Base-by-base conservation (phyloP, 2,113 vertebrate species). In the Strix uralensis region DNA sequence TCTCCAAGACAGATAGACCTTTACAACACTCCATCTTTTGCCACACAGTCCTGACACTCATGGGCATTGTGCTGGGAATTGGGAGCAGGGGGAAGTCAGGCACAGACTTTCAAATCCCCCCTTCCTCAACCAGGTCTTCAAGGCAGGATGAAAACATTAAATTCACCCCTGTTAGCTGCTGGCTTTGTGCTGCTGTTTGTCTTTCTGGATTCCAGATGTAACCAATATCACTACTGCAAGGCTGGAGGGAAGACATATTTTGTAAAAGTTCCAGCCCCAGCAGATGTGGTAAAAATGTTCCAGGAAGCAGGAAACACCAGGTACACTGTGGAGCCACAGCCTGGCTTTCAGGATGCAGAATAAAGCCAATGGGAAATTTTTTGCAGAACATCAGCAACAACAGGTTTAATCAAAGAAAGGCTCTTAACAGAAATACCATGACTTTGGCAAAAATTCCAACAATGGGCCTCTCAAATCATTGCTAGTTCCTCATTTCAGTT, bases 221-320 rank as follows among this genome's bases (percentile, higher is more conserved):
- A 70, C 36, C 13, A 51, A 18, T 27, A 34, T 2, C 59, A 7
- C 70, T 21, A 5, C 8, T 7, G 30, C 86, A 58, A 52, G 47
- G 74, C 46, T 40, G 61, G 55, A 61, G 40, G 61, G 72, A 75
- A 59, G 40, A 27, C 27, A 36, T 16, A 11, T 69, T 80, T 72
- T 73, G 49, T 36, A 69, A 54, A 9, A 73, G 21, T 5, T 51
- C 72, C 58, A 54, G 74, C 66, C 51, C 58, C 82, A 78, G 80
- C 58, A 83, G 91, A 66, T 5, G 7, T 4, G 51, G 54, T 27
- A 3, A 25, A 67, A 81, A 25, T 1, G 38, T 46, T 94, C 75
- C 90, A 92, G 87, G 94, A 90, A 94, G 82, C 25, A 88, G 82
- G 66, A 88, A 95, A 40, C 10, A 2, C 57, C 92, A 75, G 80